These are phyloP conservation scores for Cetonia aurata DNA, from an alignment of 2,888 invertebrate species.

Conservation along the genomic window DNA sequence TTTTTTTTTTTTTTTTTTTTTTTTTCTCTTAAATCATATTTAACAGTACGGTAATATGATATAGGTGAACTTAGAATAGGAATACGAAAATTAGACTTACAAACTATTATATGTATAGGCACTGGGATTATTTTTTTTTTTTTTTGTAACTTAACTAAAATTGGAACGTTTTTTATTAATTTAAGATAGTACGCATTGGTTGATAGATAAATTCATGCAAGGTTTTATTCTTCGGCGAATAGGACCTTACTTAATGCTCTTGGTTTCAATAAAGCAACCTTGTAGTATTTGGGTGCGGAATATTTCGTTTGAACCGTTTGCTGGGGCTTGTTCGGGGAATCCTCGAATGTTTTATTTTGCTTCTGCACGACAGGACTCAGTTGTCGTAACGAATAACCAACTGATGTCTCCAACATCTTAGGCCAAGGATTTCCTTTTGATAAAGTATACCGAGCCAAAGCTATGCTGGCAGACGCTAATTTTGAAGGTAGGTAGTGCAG, in stretches of 20 bases:
- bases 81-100: too few relatives aligned
- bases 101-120: too few relatives aligned
- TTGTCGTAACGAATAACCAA: constrained; percentile 68
- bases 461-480: constrained; percentile 62
- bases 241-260: constrained; percentile 43
- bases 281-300: constrained; percentile 60
- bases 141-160: background rate
- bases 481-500: constrained; percentile 61
- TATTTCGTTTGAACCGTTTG: constrained; percentile 72
- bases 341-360: constrained; percentile 67
- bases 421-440: constrained; percentile 65
- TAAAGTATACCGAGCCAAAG: constrained; percentile 60
- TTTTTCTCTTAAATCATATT: too few relatives aligned
- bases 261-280: constrained; percentile 58
- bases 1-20: too few relatives aligned
- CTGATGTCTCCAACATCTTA: constrained; percentile 62
- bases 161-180: background rate
- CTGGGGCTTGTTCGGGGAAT: constrained; percentile 67
- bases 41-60: too few relatives aligned
- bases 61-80: too few relatives aligned
- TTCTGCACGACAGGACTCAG: constrained; percentile 68
- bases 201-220: background rate
- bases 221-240: background rate
- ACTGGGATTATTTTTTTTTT: background rate
- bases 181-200: background rate